Evolutionary conservation across 2,113 vertebrate species (phyloP).

Genomic region (Polyodon spathula): DNA sequence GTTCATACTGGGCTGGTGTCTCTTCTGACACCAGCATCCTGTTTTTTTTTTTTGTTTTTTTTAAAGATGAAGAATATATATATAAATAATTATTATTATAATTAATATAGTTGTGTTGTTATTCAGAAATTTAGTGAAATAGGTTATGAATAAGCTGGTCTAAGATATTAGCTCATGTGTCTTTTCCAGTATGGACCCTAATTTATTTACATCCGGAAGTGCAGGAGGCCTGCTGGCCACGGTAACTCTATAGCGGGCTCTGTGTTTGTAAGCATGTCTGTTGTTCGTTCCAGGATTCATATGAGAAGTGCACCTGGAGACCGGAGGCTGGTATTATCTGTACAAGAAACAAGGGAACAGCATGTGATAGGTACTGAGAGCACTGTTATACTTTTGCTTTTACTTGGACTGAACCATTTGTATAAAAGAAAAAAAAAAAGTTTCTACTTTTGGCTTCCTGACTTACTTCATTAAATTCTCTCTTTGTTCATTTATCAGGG

Average conservation of each 20-base stretch:
- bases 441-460: background rate
- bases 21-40: too few relatives aligned
- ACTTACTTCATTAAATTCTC: too few relatives aligned
- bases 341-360: background rate
- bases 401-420: too few relatives aligned
- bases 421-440: too few relatives aligned
- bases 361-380: too few relatives aligned
- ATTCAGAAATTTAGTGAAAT: background rate
- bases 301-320: background rate
- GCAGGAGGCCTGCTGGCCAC: background rate
- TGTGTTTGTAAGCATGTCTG: background rate
- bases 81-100: too few relatives aligned
- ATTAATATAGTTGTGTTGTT: too few relatives aligned
- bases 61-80: too few relatives aligned
- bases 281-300: background rate
- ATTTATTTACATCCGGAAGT: constrained; percentile 2
- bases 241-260: background rate
- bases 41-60: too few relatives aligned
- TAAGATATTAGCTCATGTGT: background rate
- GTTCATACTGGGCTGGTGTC: too few relatives aligned
- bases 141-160: background rate
- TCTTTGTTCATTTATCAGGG: too few relatives aligned
- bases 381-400: too few relatives aligned
- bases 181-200: background rate
- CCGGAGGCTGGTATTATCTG: background rate